Conservation (phyloP, 2,888 invertebrate species). For the Xylota sylvarum region DNA sequence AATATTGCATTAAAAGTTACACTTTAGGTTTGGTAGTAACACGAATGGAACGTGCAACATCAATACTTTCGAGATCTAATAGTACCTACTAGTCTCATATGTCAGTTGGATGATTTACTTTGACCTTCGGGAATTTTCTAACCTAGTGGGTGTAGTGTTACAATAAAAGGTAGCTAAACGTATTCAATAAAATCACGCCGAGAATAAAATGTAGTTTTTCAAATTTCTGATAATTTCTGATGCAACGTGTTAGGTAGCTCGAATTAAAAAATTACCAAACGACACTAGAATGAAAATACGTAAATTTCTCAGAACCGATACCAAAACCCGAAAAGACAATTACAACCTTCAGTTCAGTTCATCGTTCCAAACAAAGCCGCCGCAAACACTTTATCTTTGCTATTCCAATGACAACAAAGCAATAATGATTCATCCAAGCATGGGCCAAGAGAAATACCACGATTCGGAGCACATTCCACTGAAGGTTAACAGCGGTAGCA, state of each 20-base stretch:
- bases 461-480: slow-evolving; percentile 20
- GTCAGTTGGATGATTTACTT: background rate
- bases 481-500: slow-evolving; percentile 9
- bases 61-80: background rate
- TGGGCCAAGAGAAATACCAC: slow-evolving; percentile 29
- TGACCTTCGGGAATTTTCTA: too few relatives aligned
- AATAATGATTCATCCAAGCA: slow-evolving; percentile 23
- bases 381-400: background rate
- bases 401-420: slow-evolving; percentile 13
- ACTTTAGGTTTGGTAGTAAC: background rate
- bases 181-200: too few relatives aligned
- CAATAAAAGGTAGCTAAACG: too few relatives aligned
- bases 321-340: slow-evolving; percentile 7
- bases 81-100: background rate
- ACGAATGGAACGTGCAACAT: background rate
- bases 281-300: background rate
- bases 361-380: slow-evolving; percentile 45
- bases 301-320: slow-evolving; percentile 43
- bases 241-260: background rate
- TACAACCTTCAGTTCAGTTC: slow-evolving; percentile 41
- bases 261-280: background rate
- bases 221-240: too few relatives aligned
- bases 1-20: slow-evolving; percentile 13
- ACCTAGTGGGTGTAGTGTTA: background rate
- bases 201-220: too few relatives aligned